A percentile compares a stretch with the other conserved stretches of the same genome.
Evolutionary conservation across 2,113 vertebrate species (phyloP).

Genomic region (Bubo scandiacus): DNA sequence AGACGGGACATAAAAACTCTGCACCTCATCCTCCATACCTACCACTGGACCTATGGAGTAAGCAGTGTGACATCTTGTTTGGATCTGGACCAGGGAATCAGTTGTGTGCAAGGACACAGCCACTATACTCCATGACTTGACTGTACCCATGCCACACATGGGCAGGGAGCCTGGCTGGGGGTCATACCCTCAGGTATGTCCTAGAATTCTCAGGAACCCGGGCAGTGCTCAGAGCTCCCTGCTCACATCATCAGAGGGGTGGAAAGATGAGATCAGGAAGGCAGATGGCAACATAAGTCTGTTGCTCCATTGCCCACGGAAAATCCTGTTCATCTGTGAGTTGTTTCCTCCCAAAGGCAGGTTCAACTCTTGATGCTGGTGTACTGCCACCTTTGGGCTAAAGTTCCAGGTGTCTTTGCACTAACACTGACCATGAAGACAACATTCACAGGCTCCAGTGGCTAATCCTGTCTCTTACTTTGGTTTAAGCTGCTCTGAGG

Average conservation of each 20-base stretch:
- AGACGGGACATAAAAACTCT: not conserved
- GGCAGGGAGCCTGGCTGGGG: not conserved
- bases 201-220: not conserved
- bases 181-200: not conserved
- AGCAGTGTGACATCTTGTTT: not conserved
- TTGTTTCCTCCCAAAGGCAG: not conserved
- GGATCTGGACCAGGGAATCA: too few relatives aligned
- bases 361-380: not conserved
- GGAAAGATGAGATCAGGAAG: not conserved
- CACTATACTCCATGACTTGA: not conserved
- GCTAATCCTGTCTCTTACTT: not conserved
- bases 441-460: not conserved
- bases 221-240: not conserved
- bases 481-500: not conserved
- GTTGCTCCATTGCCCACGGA: not conserved
- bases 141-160: not conserved
- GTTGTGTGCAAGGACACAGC: not conserved
- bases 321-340: not conserved
- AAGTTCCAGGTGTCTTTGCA: not conserved
- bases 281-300: not conserved
- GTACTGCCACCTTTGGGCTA: not conserved
- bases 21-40: not conserved
- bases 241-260: not conserved
- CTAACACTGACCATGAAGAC: not conserved
- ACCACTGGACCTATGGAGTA: rapidly evolving